phyloP scores from a whole-genome alignment of 2,113 vertebrate species.

The Hucho hucho region DNA sequence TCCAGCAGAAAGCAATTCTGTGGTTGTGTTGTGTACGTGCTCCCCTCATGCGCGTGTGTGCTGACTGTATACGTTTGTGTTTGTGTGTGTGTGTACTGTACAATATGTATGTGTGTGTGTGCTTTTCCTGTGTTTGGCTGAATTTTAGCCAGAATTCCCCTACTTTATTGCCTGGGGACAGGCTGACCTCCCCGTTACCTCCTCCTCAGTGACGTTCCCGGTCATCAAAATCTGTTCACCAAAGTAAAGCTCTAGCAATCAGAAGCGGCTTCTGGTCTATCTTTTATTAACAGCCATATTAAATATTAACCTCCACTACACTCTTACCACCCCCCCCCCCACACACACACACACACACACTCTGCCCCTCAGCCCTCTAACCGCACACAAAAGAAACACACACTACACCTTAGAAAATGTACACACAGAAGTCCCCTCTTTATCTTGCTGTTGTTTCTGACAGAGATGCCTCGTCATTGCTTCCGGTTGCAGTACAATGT shows the following conservation, averaged over 20 bases:
- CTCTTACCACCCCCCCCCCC: background rate
- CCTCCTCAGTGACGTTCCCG: constrained; percentile 47
- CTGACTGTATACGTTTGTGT: background rate
- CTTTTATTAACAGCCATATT: constrained; percentile 71
- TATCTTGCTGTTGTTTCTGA: background rate
- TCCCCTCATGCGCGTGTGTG: background rate
- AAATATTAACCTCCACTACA: constrained; percentile 61
- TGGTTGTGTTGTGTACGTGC: background rate
- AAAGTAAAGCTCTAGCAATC: constrained; percentile 60
- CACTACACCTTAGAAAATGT: too few relatives aligned
- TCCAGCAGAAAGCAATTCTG: background rate
- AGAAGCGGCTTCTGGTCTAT: constrained; percentile 52
- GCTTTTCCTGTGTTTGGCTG: constrained; percentile 8
- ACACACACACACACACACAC: too few relatives aligned
- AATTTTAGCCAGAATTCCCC: constrained; percentile 2
- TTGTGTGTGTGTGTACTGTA: constrained; percentile 2
- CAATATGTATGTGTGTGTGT: background rate
- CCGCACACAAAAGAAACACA: background rate
- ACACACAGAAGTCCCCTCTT: background rate
- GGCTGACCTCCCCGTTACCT: constrained; percentile 63
- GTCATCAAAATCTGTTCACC: constrained; percentile 54
- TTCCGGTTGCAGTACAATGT: too few relatives aligned
- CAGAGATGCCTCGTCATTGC: too few relatives aligned
- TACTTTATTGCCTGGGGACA: constrained; percentile 34
- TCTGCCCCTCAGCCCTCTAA: background rate